A percentile compares a stretch with the other conserved stretches of the same genome.
phyloP scores from a whole-genome alignment of 2,888 invertebrate genomes.

The Ophion slaviceki region DNA sequence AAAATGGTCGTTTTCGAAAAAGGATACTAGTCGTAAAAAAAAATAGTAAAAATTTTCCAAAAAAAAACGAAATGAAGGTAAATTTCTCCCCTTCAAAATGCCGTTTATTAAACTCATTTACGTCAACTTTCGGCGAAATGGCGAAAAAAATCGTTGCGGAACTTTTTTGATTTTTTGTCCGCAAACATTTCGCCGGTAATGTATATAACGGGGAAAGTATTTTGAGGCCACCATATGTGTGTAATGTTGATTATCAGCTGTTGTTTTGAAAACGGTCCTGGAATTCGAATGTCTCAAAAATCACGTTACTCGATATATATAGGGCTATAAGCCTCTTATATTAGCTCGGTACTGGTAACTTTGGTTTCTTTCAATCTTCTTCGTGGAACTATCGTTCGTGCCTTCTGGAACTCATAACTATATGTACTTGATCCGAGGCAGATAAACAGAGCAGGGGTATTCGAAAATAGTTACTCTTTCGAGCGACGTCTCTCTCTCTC shows the following conservation, averaged over 20 bases:
- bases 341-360: slow-evolving; percentile 37
- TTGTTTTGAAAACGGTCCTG: neutral
- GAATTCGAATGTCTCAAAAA: too few species aligned
- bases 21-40: too few species aligned
- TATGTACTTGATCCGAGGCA: slow-evolving; percentile 80
- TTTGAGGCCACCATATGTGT: neutral
- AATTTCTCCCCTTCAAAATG: too few species aligned
- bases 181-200: too few species aligned
- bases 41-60: too few species aligned
- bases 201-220: too few species aligned
- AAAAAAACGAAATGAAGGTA: too few species aligned
- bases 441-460: slow-evolving; percentile 76
- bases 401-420: slow-evolving; percentile 82
- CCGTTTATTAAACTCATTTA: too few species aligned
- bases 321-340: slow-evolving; percentile 11
- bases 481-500: slow-evolving; percentile 48
- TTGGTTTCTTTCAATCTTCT: slow-evolving; percentile 63
- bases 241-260: neutral
- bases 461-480: slow-evolving; percentile 66
- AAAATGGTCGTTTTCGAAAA: too few species aligned
- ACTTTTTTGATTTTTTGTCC: too few species aligned
- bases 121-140: too few species aligned
- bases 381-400: slow-evolving; percentile 79
- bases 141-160: too few species aligned
- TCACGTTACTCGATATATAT: neutral